Evolutionary conservation across 2,888 invertebrate genomes (phyloP).

Genomic region (Uloborus plumipes): DNA sequence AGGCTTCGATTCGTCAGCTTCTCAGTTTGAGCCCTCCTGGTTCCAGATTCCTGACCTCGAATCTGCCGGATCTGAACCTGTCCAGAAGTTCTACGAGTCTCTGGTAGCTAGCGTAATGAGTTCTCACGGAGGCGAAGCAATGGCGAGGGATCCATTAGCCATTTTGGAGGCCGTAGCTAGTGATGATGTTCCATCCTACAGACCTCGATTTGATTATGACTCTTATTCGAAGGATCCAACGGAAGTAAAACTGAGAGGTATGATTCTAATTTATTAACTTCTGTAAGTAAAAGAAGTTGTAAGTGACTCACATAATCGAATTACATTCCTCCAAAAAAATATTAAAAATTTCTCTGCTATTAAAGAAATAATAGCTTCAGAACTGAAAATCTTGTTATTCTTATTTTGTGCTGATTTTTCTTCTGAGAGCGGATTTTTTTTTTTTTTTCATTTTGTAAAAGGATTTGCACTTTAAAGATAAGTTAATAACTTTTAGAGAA

Average conservation of each 20-base stretch:
- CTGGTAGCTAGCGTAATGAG: conserved; percentile 31
- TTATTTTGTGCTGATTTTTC: too few species aligned
- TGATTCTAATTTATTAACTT: not conserved
- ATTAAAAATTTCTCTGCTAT: too few species aligned
- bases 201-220: conserved; percentile 49
- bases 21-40: conserved; percentile 8
- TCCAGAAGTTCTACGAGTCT: conserved; percentile 43
- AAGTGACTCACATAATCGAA: too few species aligned
- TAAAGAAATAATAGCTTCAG: too few species aligned
- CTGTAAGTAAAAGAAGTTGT: too few species aligned
- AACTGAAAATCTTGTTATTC: too few species aligned
- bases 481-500: too few species aligned
- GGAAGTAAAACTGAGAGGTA: conserved; percentile 50
- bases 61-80: conserved; percentile 20
- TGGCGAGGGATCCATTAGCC: conserved; percentile 11
- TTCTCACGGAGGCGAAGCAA: not conserved
- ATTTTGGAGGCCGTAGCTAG: conserved; percentile 38
- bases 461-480: too few species aligned
- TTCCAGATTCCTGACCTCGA: conserved; percentile 33
- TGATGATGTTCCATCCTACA: conserved; percentile 28
- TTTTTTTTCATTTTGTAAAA: too few species aligned
- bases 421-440: too few species aligned
- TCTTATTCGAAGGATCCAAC: conserved; percentile 41
- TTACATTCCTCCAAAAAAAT: too few species aligned
- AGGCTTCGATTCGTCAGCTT: not conserved